Evolutionary conservation across 2,888 invertebrate genomes (phyloP).

Genomic region (Stomorhina lunata): DNA sequence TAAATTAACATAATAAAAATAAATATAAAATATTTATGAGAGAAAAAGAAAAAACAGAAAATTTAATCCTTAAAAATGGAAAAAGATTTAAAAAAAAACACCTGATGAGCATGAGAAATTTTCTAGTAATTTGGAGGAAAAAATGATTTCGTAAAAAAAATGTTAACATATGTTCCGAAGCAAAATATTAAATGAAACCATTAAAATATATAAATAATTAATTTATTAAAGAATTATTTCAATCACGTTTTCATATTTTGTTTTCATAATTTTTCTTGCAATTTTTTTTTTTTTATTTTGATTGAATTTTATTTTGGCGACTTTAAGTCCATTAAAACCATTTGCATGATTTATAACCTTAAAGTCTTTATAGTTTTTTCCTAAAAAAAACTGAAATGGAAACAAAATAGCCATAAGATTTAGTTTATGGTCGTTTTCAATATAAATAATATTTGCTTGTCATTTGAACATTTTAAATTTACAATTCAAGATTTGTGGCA

Average conservation of each 20-base stretch:
- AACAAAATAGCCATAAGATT: constrained; percentile 11
- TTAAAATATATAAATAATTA: background rate
- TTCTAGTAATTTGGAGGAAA: background rate
- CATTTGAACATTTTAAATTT: background rate
- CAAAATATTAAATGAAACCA: background rate
- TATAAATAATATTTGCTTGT: constrained; percentile 28
- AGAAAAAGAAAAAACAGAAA: constrained; percentile 61
- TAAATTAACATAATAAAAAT: constrained; percentile 37
- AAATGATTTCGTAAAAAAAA: constrained; percentile 41
- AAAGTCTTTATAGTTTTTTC: constrained; percentile 36
- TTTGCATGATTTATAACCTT: constrained; percentile 57
- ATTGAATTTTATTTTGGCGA: constrained; percentile 49
- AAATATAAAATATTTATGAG: background rate
- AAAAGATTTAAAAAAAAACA: constrained; percentile 22
- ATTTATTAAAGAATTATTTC: constrained; percentile 49
- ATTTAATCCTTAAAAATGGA: constrained; percentile 59
- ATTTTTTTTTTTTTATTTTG: constrained; percentile 14
- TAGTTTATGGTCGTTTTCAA: constrained; percentile 30
- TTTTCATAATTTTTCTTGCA: constrained; percentile 28
- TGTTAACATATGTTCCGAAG: constrained; percentile 38
- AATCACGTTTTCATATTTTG: constrained; percentile 56
- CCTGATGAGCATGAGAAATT: constrained; percentile 58
- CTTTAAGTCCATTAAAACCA: constrained; percentile 56
- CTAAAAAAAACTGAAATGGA: background rate
- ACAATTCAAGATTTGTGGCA: background rate